phyloP scores from a whole-genome alignment of 2,113 vertebrate species.

The Tetraodon nigroviridis region DNA sequence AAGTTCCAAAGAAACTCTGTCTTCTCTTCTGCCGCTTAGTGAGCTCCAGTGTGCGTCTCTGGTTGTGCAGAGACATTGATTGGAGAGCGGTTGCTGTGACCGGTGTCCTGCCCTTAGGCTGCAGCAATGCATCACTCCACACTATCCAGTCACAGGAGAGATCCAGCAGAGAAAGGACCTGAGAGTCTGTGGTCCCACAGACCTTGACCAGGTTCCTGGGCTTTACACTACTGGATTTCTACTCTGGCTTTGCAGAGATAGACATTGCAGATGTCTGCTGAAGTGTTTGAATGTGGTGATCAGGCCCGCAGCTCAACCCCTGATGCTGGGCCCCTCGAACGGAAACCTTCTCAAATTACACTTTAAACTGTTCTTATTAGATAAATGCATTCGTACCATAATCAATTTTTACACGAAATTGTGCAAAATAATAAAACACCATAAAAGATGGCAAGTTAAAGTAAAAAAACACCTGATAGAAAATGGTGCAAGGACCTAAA shows the following conservation, averaged over 20 bases:
- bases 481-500: too few species aligned
- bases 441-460: too few species aligned
- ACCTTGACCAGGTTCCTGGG: conserved; percentile 5
- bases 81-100: conserved; percentile 55
- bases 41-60: conserved; percentile 33
- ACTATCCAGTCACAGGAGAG: conserved; percentile 40
- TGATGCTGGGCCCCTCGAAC: not conserved
- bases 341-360: not conserved
- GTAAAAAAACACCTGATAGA: conserved; percentile 1
- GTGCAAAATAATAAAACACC: too few species aligned
- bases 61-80: conserved; percentile 57
- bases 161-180: conserved; percentile 37
- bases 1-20: conserved; percentile 9
- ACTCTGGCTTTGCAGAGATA: not conserved
- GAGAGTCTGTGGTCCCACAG: conserved; percentile 10
- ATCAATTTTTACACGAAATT: too few species aligned
- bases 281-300: not conserved
- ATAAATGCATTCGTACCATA: not conserved
- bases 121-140: conserved; percentile 65
- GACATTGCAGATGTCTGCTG: not conserved
- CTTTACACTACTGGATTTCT: not conserved
- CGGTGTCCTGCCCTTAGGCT: conserved; percentile 57
- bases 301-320: not conserved
- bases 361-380: not conserved
- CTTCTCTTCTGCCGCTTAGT: conserved; percentile 21